Evolutionary conservation across 2,113 vertebrate species (phyloP).

Genomic region (Thamnaconus septentrionalis): DNA sequence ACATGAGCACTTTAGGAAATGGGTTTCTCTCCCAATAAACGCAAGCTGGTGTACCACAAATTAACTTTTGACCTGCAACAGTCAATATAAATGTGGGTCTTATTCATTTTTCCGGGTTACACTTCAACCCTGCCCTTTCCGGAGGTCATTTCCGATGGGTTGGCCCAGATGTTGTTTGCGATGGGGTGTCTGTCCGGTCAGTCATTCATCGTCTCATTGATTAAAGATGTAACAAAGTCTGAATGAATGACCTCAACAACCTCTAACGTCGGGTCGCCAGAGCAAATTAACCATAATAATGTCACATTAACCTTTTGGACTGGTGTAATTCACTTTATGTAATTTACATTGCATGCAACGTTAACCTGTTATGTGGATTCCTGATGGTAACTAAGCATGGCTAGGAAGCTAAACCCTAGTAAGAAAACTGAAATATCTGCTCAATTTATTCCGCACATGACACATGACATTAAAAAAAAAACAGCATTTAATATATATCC

Average conservation of each 20-base stretch:
- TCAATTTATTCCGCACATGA: no score
- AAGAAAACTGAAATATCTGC: no score
- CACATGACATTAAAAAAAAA: no score
- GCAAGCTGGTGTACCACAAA: conserved; percentile 29
- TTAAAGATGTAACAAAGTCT: conserved; percentile 5
- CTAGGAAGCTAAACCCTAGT: no score
- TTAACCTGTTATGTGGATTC: no score
- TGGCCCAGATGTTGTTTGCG: conserved; percentile 15
- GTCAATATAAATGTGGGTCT: conserved; percentile 48
- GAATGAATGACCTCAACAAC: neutral
- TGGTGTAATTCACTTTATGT: neutral
- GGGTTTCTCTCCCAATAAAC: conserved; percentile 42
- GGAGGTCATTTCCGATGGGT: conserved; percentile 19
- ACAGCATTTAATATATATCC: conserved; percentile 4
- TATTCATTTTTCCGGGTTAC: conserved; percentile 51
- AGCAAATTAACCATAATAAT: neutral
- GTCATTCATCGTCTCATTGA: conserved; percentile 20
- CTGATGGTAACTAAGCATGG: no score
- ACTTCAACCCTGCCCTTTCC: conserved; percentile 23
- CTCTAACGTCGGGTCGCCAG: neutral
- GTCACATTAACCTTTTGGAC: neutral
- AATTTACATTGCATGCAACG: no score
- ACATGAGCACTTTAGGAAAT: conserved; percentile 61
- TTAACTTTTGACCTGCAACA: conserved; percentile 53
- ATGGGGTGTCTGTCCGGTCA: conserved; percentile 9